Base-by-base conservation (phyloP, 2,113 vertebrate species). In the Fregata magnificens region DNA sequence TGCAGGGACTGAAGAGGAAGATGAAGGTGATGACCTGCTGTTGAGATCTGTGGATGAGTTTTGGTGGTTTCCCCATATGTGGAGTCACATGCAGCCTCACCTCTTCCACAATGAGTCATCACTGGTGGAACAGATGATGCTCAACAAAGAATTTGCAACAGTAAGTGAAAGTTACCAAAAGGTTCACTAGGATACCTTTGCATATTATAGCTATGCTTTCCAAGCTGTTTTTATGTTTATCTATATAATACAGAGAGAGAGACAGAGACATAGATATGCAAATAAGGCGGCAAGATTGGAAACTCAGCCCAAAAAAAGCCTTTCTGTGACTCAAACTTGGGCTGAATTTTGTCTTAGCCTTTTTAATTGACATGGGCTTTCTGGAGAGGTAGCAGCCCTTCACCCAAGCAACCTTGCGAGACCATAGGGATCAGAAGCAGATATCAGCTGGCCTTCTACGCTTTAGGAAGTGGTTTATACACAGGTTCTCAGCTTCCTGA, bases 1-100 rank as follows among this genome's bases (percentile, higher is more conserved):
- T 74, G 5, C 65, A 99, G 99, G 99, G n/a, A 99, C 99, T 3
- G 97, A 97, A 49, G 99, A 99, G 63, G 99, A 99, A 82, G 99
- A 99, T 56, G 98, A 99, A 90, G 99, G 99, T 0, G 99, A 99
- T n/a, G 99, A 99, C 96, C 97, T 99, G 65, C 95, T 99, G 69
- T 92, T 99, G 89, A 97, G 97, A 38, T 99, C 99, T 20, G 99
- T 99, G 72, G 97, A 99, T 70, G 99, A 99, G 94, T 99, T 99
- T 98, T 99, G 99, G 99, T 99, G 99, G 99, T 99, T 99, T 83
- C 99, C 99, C 69, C 99, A 99, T 96, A 99, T 99, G 99, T 99
- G 99, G 99, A 99, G 99, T 90, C 99, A 99, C 96, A 99, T 99
- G 99, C 99, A 99, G 98, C 99, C 99, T 77, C 99, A 99, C 66